Conservation (phyloP, 2,888 invertebrate species). For the Yponomeuta cagnagella region DNA sequence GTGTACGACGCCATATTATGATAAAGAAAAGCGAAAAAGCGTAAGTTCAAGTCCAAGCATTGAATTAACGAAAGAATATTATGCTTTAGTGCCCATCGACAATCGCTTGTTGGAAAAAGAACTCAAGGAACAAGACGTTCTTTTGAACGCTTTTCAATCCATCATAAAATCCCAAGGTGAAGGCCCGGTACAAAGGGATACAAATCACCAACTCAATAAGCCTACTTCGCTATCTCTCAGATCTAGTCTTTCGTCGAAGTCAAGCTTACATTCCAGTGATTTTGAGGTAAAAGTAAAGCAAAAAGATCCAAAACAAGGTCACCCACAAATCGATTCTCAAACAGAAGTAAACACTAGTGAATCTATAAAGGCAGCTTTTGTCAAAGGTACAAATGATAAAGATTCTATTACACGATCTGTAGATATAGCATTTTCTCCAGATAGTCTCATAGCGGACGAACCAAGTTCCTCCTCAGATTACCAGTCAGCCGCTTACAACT, state of each 20-base stretch:
- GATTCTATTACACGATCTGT: conserved; percentile 23
- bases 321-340: conserved; percentile 30
- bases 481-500: conserved; percentile 54
- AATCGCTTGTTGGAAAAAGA: conserved; percentile 63
- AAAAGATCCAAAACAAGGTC: conserved; percentile 25
- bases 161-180: conserved; percentile 54
- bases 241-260: conserved; percentile 61
- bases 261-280: conserved; percentile 54
- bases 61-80: conserved; percentile 59
- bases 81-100: conserved; percentile 57
- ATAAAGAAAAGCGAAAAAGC: conserved; percentile 40
- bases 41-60: conserved; percentile 56
- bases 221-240: conserved; percentile 55
- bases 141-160: conserved; percentile 67
- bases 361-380: conserved; percentile 6
- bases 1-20: conserved; percentile 52
- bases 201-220: conserved; percentile 38
- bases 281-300: conserved; percentile 30
- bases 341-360: conserved; percentile 27
- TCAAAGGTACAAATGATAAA: conserved; percentile 1
- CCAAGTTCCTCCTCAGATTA: conserved; percentile 64
- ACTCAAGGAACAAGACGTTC: conserved; percentile 69
- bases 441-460: conserved; percentile 59
- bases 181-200: conserved; percentile 32
- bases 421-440: conserved; percentile 51